Percentiles rank a stretch among this genome's conserved stretches.
phyloP scores from a whole-genome alignment of 1,140 invertebrate genomes.

The Hypothenemus hampei region DNA sequence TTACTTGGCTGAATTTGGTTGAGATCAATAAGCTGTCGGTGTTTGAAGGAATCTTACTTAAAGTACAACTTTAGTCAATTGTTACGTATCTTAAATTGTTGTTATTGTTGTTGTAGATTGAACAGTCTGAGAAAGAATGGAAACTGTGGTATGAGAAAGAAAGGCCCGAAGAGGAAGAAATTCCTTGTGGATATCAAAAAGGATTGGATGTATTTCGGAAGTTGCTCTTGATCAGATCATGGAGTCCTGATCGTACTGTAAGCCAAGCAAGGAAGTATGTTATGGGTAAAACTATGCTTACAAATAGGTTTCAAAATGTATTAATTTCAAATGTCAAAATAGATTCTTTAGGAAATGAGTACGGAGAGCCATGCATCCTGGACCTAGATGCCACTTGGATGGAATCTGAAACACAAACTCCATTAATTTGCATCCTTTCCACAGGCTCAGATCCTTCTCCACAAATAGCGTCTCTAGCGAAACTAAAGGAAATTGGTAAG shows the following conservation, averaged over 20 bases:
- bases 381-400: conserved; percentile 86
- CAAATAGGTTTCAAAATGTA: background rate
- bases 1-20: conserved; percentile 95
- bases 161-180: conserved; percentile 83
- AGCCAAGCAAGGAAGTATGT: conserved; percentile 90
- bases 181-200: conserved; percentile 88
- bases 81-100: too few relatives aligned
- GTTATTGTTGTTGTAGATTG: conserved; percentile 68
- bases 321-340: conserved; percentile 20
- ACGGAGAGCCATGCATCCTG: conserved; percentile 86
- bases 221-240: conserved; percentile 83
- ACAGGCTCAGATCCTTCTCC: conserved; percentile 94
- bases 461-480: conserved; percentile 85
- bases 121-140: conserved; percentile 85
- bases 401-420: conserved; percentile 83
- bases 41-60: conserved; percentile 76
- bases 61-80: too few relatives aligned
- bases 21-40: conserved; percentile 84
- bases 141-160: conserved; percentile 91
- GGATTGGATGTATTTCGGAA: conserved; percentile 85
- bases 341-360: conserved; percentile 85
- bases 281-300: conserved; percentile 53
- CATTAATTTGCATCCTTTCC: conserved; percentile 88
- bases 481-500: conserved; percentile 79
- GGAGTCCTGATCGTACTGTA: conserved; percentile 94